Base-by-base conservation (phyloP, 1,140 invertebrate genomes). In the Condylostylus longicornis region DNA sequence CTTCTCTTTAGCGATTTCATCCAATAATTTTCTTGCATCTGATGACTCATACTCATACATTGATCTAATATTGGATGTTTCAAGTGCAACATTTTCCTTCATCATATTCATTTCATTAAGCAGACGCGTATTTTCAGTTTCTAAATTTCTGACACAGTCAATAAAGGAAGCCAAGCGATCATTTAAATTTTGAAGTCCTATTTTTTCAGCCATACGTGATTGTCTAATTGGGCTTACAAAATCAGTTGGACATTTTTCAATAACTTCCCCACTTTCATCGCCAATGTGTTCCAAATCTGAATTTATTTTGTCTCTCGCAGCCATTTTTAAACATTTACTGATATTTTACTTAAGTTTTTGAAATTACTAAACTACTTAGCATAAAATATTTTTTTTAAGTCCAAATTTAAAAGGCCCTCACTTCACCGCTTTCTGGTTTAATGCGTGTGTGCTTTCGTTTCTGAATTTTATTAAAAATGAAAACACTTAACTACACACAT, bases 151-250 rank as follows among this genome's bases (percentile, higher is more conserved):
- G 29, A 96, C 90, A 53, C 78, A 74, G 47, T 98, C 93, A 49
- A 98, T 98, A 57, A 97, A 98, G 31, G 75, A 75, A 7, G 94
- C 94, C 32, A 98, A 66, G 34, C 94, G 82, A 59, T 97, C 89
- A 62, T 98, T 98, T 12, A 98, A 69, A 63, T 89, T 82, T 61
- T 86, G 82, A 43, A 98, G 66, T 46, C 93, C 82, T 47, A 79
- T 77, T 63, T 97, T 97, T 62, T 98, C 94, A 61, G 95, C 85
- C 12, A 91, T 65, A 17, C 93, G 78, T 9, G 78, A 82, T 38
- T 88, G 75, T 41, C 88, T 71, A 4, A 87, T 87, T 23, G 91
- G 91, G 48, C 87, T 91, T 28, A 89, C 61, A 7, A 83, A 81
- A 48, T 77, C 82, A 25, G 64, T 66, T 12, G 77, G 71, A 46